Conservation (phyloP, 2,888 invertebrate genomes). For the Drosophila ochracea region DNA sequence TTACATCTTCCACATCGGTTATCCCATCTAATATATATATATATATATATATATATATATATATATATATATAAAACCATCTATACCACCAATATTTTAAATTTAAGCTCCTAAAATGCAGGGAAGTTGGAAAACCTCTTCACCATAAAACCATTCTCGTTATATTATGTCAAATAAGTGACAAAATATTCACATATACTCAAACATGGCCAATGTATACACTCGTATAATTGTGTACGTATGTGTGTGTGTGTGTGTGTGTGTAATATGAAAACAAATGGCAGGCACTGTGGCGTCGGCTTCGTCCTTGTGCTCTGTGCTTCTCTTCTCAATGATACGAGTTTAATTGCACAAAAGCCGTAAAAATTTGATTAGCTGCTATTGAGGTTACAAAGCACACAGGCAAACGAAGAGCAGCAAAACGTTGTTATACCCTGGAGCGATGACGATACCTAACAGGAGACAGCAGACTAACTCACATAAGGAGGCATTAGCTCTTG, state of each 20-base stretch:
- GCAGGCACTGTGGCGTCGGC: conserved; percentile 7
- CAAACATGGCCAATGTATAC: not conserved
- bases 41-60: not conserved
- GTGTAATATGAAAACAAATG: conserved; percentile 65
- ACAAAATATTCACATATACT: conserved; percentile 6
- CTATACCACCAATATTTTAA: not conserved
- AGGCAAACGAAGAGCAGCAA: conserved; percentile 6
- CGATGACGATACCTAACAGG: not conserved
- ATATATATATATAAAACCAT: not conserved
- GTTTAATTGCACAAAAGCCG: conserved; percentile 60
- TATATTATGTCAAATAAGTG: conserved; percentile 41
- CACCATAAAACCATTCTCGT: not conserved
- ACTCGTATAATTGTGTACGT: not conserved
- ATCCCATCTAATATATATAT: not conserved
- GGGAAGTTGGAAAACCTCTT: not conserved
- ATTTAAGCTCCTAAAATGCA: not conserved
- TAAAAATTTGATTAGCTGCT: conserved; percentile 57
- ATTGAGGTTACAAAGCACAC: not conserved
- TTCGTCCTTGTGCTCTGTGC: conserved; percentile 6
- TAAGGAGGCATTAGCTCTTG: not conserved
- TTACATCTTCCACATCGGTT: not conserved
- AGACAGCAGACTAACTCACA: not conserved
- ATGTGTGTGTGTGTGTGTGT: not conserved
- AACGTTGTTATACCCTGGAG: conserved; percentile 3
- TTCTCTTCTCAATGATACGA: conserved; percentile 21